Evolutionary conservation across 2,888 invertebrate species (phyloP), one percentile per base, ranked within the genome.

Genomic region (Torymus tubicola): DNA sequence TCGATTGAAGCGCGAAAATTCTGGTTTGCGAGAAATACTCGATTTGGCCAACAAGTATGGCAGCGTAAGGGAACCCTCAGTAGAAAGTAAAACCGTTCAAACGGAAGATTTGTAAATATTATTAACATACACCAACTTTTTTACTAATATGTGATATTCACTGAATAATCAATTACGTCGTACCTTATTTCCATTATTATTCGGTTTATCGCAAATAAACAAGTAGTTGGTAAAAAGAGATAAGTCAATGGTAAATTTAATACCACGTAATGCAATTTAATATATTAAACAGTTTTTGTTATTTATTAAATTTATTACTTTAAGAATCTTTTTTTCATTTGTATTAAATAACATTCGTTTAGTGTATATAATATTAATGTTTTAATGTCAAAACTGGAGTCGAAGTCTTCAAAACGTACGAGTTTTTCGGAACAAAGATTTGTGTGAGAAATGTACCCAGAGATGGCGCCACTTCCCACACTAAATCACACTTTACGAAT

Each of bases 1-100:
- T 77, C 94, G 95, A 90, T 93, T 99, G 84, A 94, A 95, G 86
- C 94, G 95, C 83, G 98, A 99, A 92, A 99, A 99, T 90, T 94
- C 96, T 92, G 96, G 95, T 52, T 92, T 98, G 85, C 93, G 97
- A 83, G 97, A 98, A 91, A 93, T 98, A 91, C 91, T 98, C 83
- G 94, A 96, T 89, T 94, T 97, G 80, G 96, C 96, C 0, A 93
- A 94, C 87, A 94, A 95, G 90, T 95, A 94, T 86, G 24, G 61
- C 12, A 53, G 53, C 21, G 57, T 60, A 60, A 92, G 11, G 88
- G 83, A 55, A 72, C 79, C 21, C 61, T 53, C 8, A 31, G 74
- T 82, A 58, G 86, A 85, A 64, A 83, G 81, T 55, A 84, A 84
- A 80, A 85, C 81, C 85, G 94, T 96, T 82, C 96, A 96, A 92